Evolutionary conservation across 2,113 vertebrate genomes (phyloP), one percentile per base, ranked within the genome.

Genomic region (Varanus komodoensis): DNA sequence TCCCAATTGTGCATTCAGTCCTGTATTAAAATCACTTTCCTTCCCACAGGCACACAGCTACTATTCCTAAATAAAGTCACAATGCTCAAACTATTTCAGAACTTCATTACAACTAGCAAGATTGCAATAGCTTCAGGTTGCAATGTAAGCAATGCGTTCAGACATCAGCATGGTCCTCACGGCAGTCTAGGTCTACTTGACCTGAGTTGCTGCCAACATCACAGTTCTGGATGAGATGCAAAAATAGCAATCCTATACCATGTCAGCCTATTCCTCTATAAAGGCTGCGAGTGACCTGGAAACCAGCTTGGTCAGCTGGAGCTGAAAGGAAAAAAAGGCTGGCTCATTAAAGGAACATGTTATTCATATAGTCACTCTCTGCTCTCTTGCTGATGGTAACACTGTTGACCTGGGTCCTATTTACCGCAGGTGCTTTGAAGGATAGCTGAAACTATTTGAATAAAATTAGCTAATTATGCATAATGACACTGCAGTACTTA

Each of bases 51-150:
- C 21, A 84, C n/a, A 12, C 7, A 68, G 50, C 27, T 23, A 8
- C 69, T 48, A 44, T 23, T n/a, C 48, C n/a, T 89, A 84, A 89
- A 81, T 34, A 87, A 48, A 67, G 64, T 23, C 77, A 88, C n/a
- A 54, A 38, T 57, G 15, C 50, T 57, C 48, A 57, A 88, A 80
- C 71, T 84, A 6, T 52, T 68, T 14, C 50, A 34, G 68, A 50
- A n/a, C 19, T 68, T 69, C 61, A 50, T 68, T 89, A 84, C 19
- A 23, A 68, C 15, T 84, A 78, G 38, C 29, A 78, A 84, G 61
- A 73, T 77, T 78, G 23, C 8, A 79, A 78, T 12, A 50, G 21
- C 52, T 81, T 52, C 64, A 80, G 61, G 32, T 25, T 80, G 19
- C 19, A 50, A 21, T 69, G 17, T 69, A n/a, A 69, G 61, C 8